Evolutionary conservation across 2,888 invertebrate genomes (phyloP), one percentile per base, ranked within the genome.

Genomic region (Campoletis raptor): DNA sequence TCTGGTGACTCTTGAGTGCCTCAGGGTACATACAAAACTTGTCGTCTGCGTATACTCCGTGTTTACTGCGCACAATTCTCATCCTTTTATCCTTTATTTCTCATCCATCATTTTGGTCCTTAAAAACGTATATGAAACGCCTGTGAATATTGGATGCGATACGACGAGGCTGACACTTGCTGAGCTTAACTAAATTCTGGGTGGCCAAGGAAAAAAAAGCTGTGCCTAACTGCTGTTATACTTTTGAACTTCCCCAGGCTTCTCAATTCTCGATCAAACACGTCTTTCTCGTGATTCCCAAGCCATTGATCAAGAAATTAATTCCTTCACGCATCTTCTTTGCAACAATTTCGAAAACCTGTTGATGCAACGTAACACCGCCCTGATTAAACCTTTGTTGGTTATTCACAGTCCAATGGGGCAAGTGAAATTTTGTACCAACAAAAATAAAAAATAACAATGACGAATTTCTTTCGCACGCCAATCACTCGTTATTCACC

Each of bases 1-100:
- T 69, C 66, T 70, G 78, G 74, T 84, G 81, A 82, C 84, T 84
- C 78, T 69, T 64, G 72, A 73, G 80, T 52, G 73, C 73, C 66
- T 52, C 73, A 10, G 72, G 61, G 72, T 48, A 66, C 72, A 72
- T 64, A 76, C 54, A 54, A 76, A 30, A 48, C 66, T 69, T 37
- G 42, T 67, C 57, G 67, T 76, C 40, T 36, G n/a, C 52, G 42
- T 21, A 40, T 54, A 48, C 67, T 24, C n/a, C 12, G 52, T 18
- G 40, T 66, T 37, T 40, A 24, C 66, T 54, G n/a, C 67, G 8
- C 54, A 36, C 48, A 54, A 78, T 42, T 42, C 61, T 66, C 76
- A 54, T 66, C 67, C 67, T 57, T 40, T 79, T 79, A 42, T 73
- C 64, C 57, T 76, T 15, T 37, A 52, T 10, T 61, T 12, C 61